phyloP scores from a whole-genome alignment of 2,888 invertebrate genomes.

The Keiferia lycopersicella region DNA sequence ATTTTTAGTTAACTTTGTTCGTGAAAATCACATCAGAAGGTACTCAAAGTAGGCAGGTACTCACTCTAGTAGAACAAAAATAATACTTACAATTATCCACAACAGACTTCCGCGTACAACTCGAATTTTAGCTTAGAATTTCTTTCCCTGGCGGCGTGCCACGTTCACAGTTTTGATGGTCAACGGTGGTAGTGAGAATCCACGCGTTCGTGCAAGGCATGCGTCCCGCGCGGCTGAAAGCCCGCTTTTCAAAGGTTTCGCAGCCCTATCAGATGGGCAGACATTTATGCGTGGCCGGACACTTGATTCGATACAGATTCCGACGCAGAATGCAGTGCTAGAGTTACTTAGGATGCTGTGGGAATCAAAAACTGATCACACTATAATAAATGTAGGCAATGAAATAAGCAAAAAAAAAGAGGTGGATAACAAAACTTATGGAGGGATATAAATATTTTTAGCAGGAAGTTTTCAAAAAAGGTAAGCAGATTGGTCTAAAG shows the following conservation, averaged over 20 bases:
- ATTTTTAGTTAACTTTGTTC: background rate
- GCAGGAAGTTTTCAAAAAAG: no score
- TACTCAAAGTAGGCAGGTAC: no score
- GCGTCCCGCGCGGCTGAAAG: background rate
- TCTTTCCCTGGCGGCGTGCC: background rate
- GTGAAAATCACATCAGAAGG: no score
- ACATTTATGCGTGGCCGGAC: background rate
- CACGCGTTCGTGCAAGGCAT: background rate
- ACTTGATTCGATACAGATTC: background rate
- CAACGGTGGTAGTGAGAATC: background rate
- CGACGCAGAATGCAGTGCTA: no score
- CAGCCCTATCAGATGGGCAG: background rate
- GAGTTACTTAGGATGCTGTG: no score
- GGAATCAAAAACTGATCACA: no score
- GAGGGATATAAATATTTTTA: no score
- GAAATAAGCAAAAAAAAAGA: no score
- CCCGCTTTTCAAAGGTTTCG: conserved; percentile 33
- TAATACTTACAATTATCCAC: background rate
- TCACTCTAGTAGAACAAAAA: background rate
- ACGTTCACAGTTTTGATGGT: background rate
- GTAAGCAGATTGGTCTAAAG: no score
- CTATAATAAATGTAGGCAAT: no score
- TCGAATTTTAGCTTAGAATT: background rate
- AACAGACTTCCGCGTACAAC: background rate
- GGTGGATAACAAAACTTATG: no score